Percentiles rank a stretch among this genome's conserved stretches.
phyloP scores from a whole-genome alignment of 2,888 invertebrate genomes.

The Cryptops parisi region DNA sequence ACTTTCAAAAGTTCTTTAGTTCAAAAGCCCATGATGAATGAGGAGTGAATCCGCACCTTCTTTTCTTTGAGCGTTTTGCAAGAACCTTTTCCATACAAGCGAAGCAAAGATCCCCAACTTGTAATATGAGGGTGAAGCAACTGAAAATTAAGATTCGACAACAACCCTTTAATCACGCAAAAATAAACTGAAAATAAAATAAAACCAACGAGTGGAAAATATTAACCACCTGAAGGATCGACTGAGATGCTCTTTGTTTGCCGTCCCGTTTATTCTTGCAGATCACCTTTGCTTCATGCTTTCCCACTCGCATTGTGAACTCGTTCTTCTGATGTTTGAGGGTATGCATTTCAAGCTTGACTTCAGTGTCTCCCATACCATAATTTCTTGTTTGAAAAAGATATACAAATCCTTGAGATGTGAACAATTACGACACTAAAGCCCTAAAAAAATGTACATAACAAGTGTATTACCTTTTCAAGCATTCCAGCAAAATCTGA shows the following conservation, averaged over 20 bases:
- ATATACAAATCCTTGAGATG: background rate
- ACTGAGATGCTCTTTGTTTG: slow-evolving; percentile 90
- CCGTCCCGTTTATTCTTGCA: slow-evolving; percentile 94
- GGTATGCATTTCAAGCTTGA: slow-evolving; percentile 71
- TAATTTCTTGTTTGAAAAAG: slow-evolving; percentile 55
- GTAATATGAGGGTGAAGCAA: slow-evolving; percentile 85
- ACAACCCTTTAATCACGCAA: no score
- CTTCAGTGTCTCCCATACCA: slow-evolving; percentile 75
- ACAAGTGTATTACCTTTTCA: slow-evolving; percentile 43
- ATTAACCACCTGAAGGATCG: slow-evolving; percentile 57
- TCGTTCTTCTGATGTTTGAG: slow-evolving; percentile 82
- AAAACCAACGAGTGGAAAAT: no score
- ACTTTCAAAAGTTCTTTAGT: background rate
- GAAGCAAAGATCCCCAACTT: slow-evolving; percentile 85
- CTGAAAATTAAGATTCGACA: slow-evolving; percentile 38
- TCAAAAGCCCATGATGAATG: no score
- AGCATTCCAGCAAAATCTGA: slow-evolving; percentile 77
- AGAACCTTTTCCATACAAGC: slow-evolving; percentile 82
- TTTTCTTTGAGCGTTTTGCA: slow-evolving; percentile 83
- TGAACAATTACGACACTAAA: background rate
- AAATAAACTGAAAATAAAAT: no score
- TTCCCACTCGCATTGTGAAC: slow-evolving; percentile 86
- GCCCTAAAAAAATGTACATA: background rate
- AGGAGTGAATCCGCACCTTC: slow-evolving; percentile 45
- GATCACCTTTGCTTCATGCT: slow-evolving; percentile 74